A percentile compares a stretch with the other conserved stretches of the same genome.
These are phyloP conservation scores for Zosterops borbonicus DNA, from an alignment of 2,113 vertebrate genomes.

Conservation along the genomic window DNA sequence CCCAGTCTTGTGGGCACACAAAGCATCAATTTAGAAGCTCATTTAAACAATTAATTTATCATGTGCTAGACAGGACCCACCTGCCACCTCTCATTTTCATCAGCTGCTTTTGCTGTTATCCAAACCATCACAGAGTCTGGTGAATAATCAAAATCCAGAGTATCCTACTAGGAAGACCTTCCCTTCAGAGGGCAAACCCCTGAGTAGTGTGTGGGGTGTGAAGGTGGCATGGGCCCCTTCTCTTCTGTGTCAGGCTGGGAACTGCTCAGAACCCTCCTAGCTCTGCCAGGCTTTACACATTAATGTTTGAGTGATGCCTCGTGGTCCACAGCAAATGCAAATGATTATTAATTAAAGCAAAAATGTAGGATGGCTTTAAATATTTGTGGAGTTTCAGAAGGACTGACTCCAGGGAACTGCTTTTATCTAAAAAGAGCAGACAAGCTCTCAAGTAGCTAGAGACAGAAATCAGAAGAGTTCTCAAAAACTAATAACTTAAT, in stretches of 20 bases:
- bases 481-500: background rate
- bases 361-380: constrained; percentile 38
- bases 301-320: background rate
- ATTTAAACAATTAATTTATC: background rate
- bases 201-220: background rate
- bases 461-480: background rate
- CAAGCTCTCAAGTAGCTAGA: background rate
- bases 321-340: background rate
- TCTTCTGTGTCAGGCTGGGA: background rate
- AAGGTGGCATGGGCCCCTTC: background rate
- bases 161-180: background rate
- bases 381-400: constrained; percentile 16
- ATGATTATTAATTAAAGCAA: constrained; percentile 43
- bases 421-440: constrained; percentile 35
- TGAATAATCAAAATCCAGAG: background rate
- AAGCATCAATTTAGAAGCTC: background rate
- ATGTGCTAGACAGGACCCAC: background rate
- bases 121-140: background rate
- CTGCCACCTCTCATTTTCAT: background rate
- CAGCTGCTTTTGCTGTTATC: background rate
- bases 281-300: background rate
- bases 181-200: background rate
- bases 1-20: background rate
- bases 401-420: background rate
- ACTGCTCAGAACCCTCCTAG: background rate